A percentile compares a stretch with the other conserved stretches of the same genome.
Conservation (phyloP, 53 echinoderm and acorn worm genomes). For the Echinometra lucunter region DNA sequence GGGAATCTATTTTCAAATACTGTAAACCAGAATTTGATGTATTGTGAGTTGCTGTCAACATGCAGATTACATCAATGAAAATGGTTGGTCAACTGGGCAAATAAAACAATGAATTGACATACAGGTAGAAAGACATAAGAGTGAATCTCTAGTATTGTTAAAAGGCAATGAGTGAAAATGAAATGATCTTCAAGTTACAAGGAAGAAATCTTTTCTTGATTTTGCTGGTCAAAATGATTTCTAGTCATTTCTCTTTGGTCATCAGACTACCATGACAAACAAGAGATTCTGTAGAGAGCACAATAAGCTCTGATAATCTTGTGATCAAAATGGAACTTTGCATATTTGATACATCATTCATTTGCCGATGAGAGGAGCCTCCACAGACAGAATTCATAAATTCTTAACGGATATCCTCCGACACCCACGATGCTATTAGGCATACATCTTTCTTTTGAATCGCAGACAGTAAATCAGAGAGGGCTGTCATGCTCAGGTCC, state of each 20-base stretch:
- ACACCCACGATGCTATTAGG: conserved; percentile 10
- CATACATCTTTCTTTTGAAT: neutral
- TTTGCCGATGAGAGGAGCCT: neutral
- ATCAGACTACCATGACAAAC: neutral
- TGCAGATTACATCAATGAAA: too few species aligned
- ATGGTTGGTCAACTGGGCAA: too few species aligned
- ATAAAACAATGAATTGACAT: too few species aligned
- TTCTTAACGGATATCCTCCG: conserved; percentile 20
- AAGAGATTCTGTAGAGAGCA: neutral
- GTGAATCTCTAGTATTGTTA: too few species aligned
- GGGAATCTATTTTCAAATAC: too few species aligned
- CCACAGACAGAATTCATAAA: neutral
- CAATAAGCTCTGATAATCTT: neutral
- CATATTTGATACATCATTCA: conserved; percentile 37
- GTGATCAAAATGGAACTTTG: neutral
- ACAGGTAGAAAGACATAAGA: too few species aligned
- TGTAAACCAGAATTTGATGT: too few species aligned
- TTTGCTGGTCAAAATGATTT: neutral
- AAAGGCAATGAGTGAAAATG: too few species aligned
- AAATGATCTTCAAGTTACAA: too few species aligned
- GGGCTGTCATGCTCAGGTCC: neutral
- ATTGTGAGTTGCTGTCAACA: too few species aligned
- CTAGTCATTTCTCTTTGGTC: neutral
- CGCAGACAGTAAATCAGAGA: neutral
- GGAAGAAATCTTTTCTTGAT: too few species aligned